A percentile compares a stretch with the other conserved stretches of the same genome.
Conservation (phyloP, 2,797 vertebrate genomes). For the Sciurus carolinensis region DNA sequence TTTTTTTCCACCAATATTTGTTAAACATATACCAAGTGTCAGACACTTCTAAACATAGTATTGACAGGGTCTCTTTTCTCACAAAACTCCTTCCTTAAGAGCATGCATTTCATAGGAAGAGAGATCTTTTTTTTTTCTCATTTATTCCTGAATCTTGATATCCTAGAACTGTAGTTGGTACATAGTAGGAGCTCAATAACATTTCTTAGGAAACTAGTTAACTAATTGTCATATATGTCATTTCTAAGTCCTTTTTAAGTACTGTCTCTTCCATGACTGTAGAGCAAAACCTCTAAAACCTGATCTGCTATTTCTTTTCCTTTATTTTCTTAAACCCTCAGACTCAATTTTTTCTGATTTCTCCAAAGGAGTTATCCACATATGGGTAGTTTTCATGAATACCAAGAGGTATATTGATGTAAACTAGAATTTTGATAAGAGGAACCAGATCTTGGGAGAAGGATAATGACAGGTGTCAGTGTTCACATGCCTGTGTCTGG, state of each 20-base stretch:
- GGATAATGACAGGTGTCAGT: not conserved
- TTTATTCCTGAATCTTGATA: not conserved
- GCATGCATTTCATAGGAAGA: not conserved
- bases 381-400: not conserved
- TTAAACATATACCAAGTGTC: not conserved
- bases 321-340: not conserved
- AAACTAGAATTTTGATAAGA: not conserved
- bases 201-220: not conserved
- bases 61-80: not conserved
- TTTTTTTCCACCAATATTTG: not conserved
- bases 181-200: not conserved
- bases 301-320: not conserved
- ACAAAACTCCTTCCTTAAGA: not conserved
- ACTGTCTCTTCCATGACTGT: not conserved
- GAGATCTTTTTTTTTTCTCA: not conserved
- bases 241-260: not conserved
- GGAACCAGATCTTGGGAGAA: not conserved
- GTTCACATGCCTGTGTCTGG: not conserved
- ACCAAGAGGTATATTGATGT: not conserved
- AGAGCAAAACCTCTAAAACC: not conserved
- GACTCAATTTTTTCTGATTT: not conserved
- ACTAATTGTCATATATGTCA: not conserved
- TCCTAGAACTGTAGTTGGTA: not conserved
- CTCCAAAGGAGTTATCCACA: not conserved
- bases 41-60: constrained; percentile 1